Evolutionary conservation across 2,797 vertebrate species (phyloP), one percentile per base, ranked within the genome.

Genomic region (Fistularia commersonii): DNA sequence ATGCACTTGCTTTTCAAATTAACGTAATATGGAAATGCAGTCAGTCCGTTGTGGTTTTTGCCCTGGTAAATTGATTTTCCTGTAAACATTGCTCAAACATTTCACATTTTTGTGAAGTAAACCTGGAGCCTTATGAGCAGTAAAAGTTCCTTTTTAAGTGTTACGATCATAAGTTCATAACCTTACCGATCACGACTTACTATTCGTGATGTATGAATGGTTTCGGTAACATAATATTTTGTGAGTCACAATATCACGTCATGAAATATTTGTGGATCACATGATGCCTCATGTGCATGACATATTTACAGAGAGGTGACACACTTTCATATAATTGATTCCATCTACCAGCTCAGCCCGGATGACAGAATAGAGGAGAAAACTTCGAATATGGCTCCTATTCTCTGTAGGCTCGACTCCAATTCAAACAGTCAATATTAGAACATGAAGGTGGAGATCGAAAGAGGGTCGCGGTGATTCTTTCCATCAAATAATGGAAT

Each of bases 341-440:
- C 69, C 58, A 57, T 67, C 59, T 23, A 23, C 23, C 23, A 23
- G 23, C 23, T 23, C 23, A n/a, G 61, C 42, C 39, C 60, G 34
- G n/a, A 48, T 38, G 12, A 49, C 56, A 51, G 51, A 64, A 58
- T 32, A 61, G 51, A 61, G 50, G 58, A 11, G 64, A 68, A 77
- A 71, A 73, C 49, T 61, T 67, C 47, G 57, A 48, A 15, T 35
- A 55, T 45, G 60, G 59, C 71, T 64, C 55, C 34, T 67, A 39
- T 50, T 45, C 8, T 34, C 64, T 69, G 41, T 12, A 49, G 64
- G 61, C 71, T 61, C 55, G 10, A 50, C 59, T 75, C 62, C 65
- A 66, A 58, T 64, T 64, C 64, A 78, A 61, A 54, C 51, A 56
- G 69, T 66, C 55, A 59, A 52, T 74, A 66, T 59, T 43, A 52